Evolutionary conservation across 2,113 vertebrate genomes (phyloP), one percentile per base, ranked within the genome.

Genomic region (Hypocryptadius cinnamomeus): DNA sequence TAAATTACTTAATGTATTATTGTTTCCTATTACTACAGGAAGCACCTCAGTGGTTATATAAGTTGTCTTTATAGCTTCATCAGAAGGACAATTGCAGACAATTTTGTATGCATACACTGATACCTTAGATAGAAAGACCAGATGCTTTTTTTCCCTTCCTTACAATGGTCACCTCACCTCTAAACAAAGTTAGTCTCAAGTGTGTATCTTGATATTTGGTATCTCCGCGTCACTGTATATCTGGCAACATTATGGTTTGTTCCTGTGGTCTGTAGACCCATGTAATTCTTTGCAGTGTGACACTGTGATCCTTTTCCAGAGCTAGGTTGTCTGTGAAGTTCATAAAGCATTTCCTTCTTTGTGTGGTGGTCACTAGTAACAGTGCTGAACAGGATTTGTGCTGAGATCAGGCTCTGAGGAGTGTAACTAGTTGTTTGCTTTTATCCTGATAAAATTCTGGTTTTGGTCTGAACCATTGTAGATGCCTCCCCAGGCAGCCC

Each of bases 131-230:
- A 63, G 57, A 51, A 78, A 63, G 48, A 64, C 59, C 25, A 56
- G 92, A 31, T 77, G 33, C 37, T 28, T 66, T 79, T 56, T 51
- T 61, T 47, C 15, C 17, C 1, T 37, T 47, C 20, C 47, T 74
- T 77, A 27, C 18, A 15, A 3, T 27, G 54, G 74, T 89, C 74
- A 37, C 54, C 31, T 77, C 71, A 21, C 3, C 24, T 77, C 44
- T 68, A 28, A 68, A 23, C 30, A 18, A 56, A 82, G 65, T 73
- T 81, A 39, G 27, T 69, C 28, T 72, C 13, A n/a, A 31, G 28
- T 8, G 10, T 0, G 0, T 4, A 2, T 51, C 39, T 76, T 88
- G 76, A 15, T 6, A 37, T 33, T 9, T 48, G 71, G 9, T 72
- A 31, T 28, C 5, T 2, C 21, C 1, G 0, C 37, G 33, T 76